phyloP scores from a whole-genome alignment of 64 coral and sea anemone species.

The Cladopsammia gracilis region DNA sequence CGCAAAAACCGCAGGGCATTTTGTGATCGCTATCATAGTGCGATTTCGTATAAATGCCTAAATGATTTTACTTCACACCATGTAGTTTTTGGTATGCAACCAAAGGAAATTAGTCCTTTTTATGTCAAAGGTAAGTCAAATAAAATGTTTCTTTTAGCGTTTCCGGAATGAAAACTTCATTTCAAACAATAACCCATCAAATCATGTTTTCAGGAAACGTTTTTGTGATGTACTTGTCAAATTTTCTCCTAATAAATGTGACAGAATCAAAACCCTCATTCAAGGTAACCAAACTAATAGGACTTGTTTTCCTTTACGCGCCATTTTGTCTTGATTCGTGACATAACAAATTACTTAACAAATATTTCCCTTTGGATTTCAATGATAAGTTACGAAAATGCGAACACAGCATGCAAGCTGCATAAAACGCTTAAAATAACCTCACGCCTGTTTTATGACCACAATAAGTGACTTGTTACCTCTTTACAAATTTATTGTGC shows the following conservation, averaged over 20 bases:
- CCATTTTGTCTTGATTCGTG: constrained; percentile 22
- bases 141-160: neutral
- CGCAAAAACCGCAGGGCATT: too few relatives aligned
- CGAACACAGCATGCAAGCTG: neutral
- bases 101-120: neutral
- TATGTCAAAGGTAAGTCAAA: neutral
- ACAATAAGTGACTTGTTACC: neutral
- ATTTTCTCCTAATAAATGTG: neutral
- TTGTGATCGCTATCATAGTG: too few relatives aligned
- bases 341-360: constrained; percentile 16
- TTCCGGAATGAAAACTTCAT: neutral
- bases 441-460: neutral
- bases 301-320: constrained; percentile 25
- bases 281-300: neutral
- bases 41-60: too few relatives aligned
- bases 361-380: constrained; percentile 31
- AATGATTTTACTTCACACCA: too few relatives aligned
- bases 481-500: neutral
- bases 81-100: neutral
- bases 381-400: neutral
- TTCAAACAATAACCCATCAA: constrained; percentile 16
- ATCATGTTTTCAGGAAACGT: constrained; percentile 20
- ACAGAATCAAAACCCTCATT: neutral
- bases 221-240: constrained; percentile 8
- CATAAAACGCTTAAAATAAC: neutral